These are phyloP conservation scores for Drosophila pseudotakahashii DNA, from an alignment of 2,888 invertebrate species.

Conservation along the genomic window DNA sequence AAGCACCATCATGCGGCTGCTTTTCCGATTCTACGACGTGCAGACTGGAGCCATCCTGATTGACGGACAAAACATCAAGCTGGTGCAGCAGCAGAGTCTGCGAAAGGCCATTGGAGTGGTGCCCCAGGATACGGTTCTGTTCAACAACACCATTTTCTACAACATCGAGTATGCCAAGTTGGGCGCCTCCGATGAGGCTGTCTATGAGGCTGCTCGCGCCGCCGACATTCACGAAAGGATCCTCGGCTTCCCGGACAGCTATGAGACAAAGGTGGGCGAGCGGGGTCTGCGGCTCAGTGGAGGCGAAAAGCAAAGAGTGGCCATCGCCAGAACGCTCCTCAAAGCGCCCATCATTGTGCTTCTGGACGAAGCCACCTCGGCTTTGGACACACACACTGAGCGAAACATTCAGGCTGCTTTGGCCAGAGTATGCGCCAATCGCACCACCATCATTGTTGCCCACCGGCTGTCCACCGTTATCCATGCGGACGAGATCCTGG, in stretches of 20 bases:
- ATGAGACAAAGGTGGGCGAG: constrained; percentile 96
- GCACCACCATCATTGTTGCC: constrained; percentile 97
- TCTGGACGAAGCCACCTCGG: constrained; percentile 97
- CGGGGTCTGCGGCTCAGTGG: constrained; percentile 97
- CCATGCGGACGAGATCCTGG: constrained; percentile 97
- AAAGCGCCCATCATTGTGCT: constrained; percentile 96
- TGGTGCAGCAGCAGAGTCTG: constrained; percentile 93
- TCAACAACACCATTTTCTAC: constrained; percentile 96
- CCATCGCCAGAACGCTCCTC: constrained; percentile 97
- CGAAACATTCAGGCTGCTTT: constrained; percentile 96
- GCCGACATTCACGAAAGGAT: constrained; percentile 98
- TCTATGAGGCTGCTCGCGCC: constrained; percentile 94
- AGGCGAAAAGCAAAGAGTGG: constrained; percentile 98
- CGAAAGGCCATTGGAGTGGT: constrained; percentile 93
- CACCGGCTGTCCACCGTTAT: constrained; percentile 97
- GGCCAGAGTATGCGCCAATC: constrained; percentile 92
- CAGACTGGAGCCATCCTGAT: constrained; percentile 93
- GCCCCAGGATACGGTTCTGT: constrained; percentile 98
- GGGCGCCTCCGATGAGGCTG: constrained; percentile 90
- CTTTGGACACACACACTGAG: constrained; percentile 97
- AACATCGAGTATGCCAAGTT: constrained; percentile 97
- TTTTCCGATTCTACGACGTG: constrained; percentile 98
- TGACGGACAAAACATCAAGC: constrained; percentile 94
- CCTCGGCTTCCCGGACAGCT: constrained; percentile 94
- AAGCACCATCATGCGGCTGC: constrained; percentile 96